Evolutionary conservation across 1,140 invertebrate genomes (phyloP).

Genomic region (Pachypsylla venusta): DNA sequence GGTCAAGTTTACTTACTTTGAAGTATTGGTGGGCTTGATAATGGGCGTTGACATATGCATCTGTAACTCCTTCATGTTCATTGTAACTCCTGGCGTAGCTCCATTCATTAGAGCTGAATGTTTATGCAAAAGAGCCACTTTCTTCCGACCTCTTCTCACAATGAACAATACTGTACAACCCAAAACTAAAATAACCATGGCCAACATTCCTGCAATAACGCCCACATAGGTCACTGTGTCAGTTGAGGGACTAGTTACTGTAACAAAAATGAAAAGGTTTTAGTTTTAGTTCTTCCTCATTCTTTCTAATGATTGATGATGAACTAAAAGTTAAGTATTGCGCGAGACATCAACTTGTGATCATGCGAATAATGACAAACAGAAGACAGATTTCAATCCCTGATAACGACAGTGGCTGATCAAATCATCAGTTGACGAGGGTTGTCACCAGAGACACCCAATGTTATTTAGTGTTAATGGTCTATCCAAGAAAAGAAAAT

Average conservation of each 20-base stretch:
- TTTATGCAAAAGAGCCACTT: slow-evolving; percentile 49
- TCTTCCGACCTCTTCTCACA: slow-evolving; percentile 51
- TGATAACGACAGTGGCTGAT: no score
- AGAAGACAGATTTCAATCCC: no score
- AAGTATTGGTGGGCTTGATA: slow-evolving; percentile 23
- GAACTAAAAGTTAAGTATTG: no score
- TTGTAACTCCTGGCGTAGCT: slow-evolving; percentile 36
- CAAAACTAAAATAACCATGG: slow-evolving; percentile 50
- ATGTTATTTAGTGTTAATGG: no score
- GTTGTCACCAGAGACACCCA: no score
- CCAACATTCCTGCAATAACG: slow-evolving; percentile 59
- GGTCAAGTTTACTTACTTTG: slow-evolving; percentile 5
- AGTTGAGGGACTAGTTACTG: slow-evolving; percentile 46
- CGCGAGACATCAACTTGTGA: no score
- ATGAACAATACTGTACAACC: slow-evolving; percentile 51
- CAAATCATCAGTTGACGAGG: no score
- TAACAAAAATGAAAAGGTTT: slow-evolving; percentile 11
- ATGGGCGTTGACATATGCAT: slow-evolving; percentile 37
- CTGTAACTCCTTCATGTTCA: slow-evolving; percentile 50
- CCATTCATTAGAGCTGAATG: slow-evolving; percentile 40
- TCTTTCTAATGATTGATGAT: no score
- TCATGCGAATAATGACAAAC: no score
- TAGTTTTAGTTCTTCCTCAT: no score
- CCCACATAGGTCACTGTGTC: slow-evolving; percentile 56
- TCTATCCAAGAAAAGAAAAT: no score